Conservation (phyloP, 2,888 invertebrate species). For the Ormyrus labotus region DNA sequence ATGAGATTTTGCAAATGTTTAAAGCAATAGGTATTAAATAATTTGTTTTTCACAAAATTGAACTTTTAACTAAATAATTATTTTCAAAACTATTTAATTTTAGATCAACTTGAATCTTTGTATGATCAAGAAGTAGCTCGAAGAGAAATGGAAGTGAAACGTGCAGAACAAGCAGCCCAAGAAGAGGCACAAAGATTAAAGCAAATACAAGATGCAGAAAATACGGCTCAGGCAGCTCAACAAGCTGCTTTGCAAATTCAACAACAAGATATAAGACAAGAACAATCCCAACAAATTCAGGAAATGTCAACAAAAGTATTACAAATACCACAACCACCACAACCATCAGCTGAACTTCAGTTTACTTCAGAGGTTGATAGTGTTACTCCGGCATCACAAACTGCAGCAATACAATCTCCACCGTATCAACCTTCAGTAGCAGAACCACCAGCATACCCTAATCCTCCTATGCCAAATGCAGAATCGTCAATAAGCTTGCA, state of each 20-base stretch:
- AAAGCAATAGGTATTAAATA: slow-evolving; percentile 64
- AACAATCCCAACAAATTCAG: slow-evolving; percentile 9
- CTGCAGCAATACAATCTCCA: too few species aligned
- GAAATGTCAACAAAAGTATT: slow-evolving; percentile 6
- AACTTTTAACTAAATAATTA: neutral
- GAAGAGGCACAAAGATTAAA: slow-evolving; percentile 54
- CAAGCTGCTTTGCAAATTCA: slow-evolving; percentile 1
- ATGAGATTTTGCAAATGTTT: slow-evolving; percentile 65
- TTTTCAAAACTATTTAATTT: slow-evolving; percentile 24
- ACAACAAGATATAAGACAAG: slow-evolving; percentile 29
- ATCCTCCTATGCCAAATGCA: neutral
- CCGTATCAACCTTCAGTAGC: too few species aligned
- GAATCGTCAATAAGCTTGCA: neutral
- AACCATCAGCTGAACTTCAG: too few species aligned
- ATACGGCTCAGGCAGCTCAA: slow-evolving; percentile 12
- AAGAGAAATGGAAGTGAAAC: slow-evolving; percentile 78
- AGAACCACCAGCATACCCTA: slow-evolving; percentile 20
- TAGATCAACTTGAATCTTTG: slow-evolving; percentile 64
- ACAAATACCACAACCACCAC: too few species aligned
- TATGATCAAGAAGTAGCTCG: slow-evolving; percentile 65
- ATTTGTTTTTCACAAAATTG: slow-evolving; percentile 6
- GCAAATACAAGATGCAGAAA: slow-evolving; percentile 48
- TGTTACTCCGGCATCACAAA: neutral
- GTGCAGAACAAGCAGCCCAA: slow-evolving; percentile 73
- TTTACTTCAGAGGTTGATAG: slow-evolving; percentile 30